Base-by-base conservation (phyloP, 2,797 vertebrate species). In the Amblyopsis hoosieri region DNA sequence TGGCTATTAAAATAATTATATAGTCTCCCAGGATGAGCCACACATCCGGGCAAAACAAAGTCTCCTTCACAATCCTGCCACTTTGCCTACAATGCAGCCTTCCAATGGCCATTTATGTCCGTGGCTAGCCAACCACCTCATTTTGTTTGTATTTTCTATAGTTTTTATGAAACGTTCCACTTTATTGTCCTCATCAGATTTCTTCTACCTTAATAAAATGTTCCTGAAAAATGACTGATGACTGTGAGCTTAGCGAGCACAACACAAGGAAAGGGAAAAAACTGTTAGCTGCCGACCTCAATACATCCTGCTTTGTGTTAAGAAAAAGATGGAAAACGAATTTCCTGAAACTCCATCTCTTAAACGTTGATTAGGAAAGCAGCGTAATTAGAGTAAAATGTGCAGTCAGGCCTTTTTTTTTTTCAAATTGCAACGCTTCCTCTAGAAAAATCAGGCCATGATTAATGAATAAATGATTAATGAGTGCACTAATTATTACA, bases 381-480 rank as follows among this genome's bases (percentile, higher is more conserved):
- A 89, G 84, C 75, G 87, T 91, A 94, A 94, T 94, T 93, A 92
- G 79, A 90, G 83, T 89, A 89, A 91, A 93, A 91, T 90, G 89
- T 92, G 82, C 90, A 91, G 89, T 92, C 90, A 91, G 90, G 89
- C 52, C 72, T 92, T 92, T 82, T 81, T 89, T 90, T 82, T 51
- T 31, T 50, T 49, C 83, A 84, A 84, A 89, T 90, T 89, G 87
- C 67, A 63, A 86, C 62, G 78, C 91, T 93, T 93, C 91, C 89
- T 91, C 86, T 79, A 85, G 79, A 93, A 93, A 91, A 92, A 91
- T 89, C 89, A 88, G 87, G 88, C 87, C 86, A 85, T 91, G 91
- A 92, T 94, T 92, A 94, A 93, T 90, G 86, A 91, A 90, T 92
- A 85, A 92, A 93, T 93, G 92, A 93, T 93, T 93, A 93, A 94